Conservation (phyloP, 2,113 vertebrate genomes). For the Dicerorhinus sumatrensis region DNA sequence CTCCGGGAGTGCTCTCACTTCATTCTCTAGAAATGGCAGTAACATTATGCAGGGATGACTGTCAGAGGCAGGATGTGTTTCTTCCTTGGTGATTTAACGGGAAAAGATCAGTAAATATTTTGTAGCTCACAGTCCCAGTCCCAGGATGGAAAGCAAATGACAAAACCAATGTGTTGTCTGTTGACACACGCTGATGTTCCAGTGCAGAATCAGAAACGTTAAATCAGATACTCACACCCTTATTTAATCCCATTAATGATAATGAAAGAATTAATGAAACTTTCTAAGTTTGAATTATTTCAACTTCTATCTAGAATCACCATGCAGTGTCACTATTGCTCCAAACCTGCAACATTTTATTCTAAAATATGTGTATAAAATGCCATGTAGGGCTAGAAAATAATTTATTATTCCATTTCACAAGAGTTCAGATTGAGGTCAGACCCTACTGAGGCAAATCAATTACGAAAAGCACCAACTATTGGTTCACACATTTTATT, state of each 20-base stretch:
- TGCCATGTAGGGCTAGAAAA: background rate
- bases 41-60: background rate
- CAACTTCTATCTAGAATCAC: background rate
- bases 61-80: background rate
- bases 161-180: fast-evolving
- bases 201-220: background rate
- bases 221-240: background rate
- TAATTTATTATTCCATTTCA: background rate
- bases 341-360: background rate
- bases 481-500: background rate
- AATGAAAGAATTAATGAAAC: background rate
- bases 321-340: background rate
- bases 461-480: background rate
- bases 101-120: background rate
- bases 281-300: background rate
- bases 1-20: background rate
- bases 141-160: background rate
- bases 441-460: background rate
- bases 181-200: background rate
- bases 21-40: fast-evolving
- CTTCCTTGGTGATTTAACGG: background rate
- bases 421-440: background rate
- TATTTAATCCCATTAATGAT: background rate
- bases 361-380: background rate
- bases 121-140: background rate